These are phyloP conservation scores for Ispidina lecontei DNA, from an alignment of 2,797 vertebrate genomes.

Conservation along the genomic window DNA sequence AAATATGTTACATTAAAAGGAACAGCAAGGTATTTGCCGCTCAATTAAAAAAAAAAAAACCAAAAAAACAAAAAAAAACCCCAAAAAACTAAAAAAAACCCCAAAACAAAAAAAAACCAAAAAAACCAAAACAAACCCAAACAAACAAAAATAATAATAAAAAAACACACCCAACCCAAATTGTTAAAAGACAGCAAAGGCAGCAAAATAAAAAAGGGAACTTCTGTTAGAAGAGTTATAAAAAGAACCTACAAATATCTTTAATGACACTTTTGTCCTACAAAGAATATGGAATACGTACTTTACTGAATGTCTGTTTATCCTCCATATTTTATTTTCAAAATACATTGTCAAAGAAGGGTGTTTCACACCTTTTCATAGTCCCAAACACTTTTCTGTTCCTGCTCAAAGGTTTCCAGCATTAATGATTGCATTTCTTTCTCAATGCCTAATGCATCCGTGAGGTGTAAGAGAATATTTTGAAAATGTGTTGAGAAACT, in stretches of 20 bases:
- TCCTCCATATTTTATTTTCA: not conserved
- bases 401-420: not conserved
- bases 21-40: not conserved
- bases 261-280: not conserved
- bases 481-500: not conserved
- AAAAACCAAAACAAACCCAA: too few relatives aligned
- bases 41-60: not conserved
- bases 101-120: too few relatives aligned
- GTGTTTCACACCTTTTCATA: not conserved
- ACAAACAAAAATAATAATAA: too few relatives aligned
- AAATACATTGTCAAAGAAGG: not conserved
- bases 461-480: not conserved
- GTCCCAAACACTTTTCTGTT: not conserved
- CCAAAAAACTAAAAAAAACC: too few relatives aligned
- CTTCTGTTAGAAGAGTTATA: not conserved
- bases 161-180: too few relatives aligned
- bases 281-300: not conserved
- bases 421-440: not conserved
- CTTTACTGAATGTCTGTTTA: not conserved
- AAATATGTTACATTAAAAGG: not conserved
- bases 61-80: too few relatives aligned
- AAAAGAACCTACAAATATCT: not conserved
- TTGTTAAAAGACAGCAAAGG: not conserved
- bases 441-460: not conserved
- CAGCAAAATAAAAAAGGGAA: not conserved